A percentile compares a stretch with the other conserved stretches of the same genome.
Conservation (phyloP, 2,888 invertebrate genomes). For the Dione juno region DNA sequence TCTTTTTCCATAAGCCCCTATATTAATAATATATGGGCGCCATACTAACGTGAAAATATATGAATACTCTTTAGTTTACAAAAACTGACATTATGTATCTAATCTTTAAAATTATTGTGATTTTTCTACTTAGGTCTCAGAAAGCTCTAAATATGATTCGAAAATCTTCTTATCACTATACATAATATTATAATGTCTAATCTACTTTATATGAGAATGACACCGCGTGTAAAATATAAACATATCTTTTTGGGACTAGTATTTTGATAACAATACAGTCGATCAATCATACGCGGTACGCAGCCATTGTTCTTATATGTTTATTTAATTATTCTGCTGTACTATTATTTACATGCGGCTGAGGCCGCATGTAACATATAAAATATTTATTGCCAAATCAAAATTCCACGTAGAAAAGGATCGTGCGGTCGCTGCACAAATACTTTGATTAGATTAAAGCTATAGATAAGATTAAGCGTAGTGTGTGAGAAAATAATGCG, state of each 20-base stretch:
- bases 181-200: not conserved
- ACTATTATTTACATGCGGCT: slow-evolving; percentile 16
- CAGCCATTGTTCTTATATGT: slow-evolving; percentile 44
- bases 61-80: too few relatives aligned
- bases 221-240: not conserved
- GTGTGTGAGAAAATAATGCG: slow-evolving; percentile 5
- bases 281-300: slow-evolving; percentile 19
- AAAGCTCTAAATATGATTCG: too few relatives aligned
- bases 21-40: too few relatives aligned
- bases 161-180: too few relatives aligned
- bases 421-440: not conserved
- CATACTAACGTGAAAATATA: too few relatives aligned
- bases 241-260: not conserved
- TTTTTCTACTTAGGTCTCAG: too few relatives aligned
- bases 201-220: not conserved
- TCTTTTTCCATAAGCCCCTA: too few relatives aligned
- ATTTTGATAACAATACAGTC: slow-evolving; percentile 11
- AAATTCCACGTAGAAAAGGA: slow-evolving; percentile 2
- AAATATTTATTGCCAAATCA: slow-evolving; percentile 2
- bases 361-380: not conserved
- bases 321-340: slow-evolving; percentile 29
- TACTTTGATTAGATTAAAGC: not conserved
- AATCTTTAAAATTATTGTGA: too few relatives aligned
- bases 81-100: too few relatives aligned
- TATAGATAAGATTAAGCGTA: not conserved